Conservation (phyloP, 2,797 vertebrate species). For the Podarcis lilfordi region DNA sequence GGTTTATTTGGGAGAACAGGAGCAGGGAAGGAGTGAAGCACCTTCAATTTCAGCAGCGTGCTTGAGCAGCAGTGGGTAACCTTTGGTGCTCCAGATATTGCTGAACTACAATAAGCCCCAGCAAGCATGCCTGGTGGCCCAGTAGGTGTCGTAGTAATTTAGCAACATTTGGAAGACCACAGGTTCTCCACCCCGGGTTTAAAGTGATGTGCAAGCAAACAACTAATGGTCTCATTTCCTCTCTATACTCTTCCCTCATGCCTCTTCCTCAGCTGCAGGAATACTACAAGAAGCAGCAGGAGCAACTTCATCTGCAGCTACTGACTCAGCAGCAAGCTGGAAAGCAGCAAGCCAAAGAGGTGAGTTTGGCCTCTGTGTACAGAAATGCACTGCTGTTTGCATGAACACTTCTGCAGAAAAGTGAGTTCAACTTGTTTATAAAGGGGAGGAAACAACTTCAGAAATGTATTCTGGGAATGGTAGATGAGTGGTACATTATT, state of each 20-base stretch:
- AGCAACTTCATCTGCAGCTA: slow-evolving; percentile 97
- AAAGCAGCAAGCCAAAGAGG: slow-evolving; percentile 94
- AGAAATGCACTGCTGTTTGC: neutral
- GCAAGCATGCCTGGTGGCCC: too few species aligned
- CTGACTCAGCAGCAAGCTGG: slow-evolving; percentile 92
- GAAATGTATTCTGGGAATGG: neutral
- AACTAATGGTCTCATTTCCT: neutral
- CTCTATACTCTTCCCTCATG: neutral
- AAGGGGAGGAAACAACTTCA: neutral
- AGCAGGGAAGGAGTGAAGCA: too few species aligned
- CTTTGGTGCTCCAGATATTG: too few species aligned
- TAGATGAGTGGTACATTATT: neutral
- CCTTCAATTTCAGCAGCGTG: too few species aligned
- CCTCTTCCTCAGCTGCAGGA: slow-evolving; percentile 89
- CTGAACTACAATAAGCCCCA: too few species aligned
- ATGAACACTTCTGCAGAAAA: neutral
- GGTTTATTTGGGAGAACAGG: too few species aligned
- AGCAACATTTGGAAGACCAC: too few species aligned
- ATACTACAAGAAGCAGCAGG: slow-evolving; percentile 99
- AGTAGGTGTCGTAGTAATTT: too few species aligned
- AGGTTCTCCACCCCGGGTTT: too few species aligned
- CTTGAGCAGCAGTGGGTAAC: too few species aligned
- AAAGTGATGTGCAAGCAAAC: too few species aligned
- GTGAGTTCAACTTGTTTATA: neutral
- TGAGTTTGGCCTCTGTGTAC: slow-evolving; percentile 71